Evolutionary conservation across 2,113 vertebrate species (phyloP).

Genomic region (Plestiodon gilberti): DNA sequence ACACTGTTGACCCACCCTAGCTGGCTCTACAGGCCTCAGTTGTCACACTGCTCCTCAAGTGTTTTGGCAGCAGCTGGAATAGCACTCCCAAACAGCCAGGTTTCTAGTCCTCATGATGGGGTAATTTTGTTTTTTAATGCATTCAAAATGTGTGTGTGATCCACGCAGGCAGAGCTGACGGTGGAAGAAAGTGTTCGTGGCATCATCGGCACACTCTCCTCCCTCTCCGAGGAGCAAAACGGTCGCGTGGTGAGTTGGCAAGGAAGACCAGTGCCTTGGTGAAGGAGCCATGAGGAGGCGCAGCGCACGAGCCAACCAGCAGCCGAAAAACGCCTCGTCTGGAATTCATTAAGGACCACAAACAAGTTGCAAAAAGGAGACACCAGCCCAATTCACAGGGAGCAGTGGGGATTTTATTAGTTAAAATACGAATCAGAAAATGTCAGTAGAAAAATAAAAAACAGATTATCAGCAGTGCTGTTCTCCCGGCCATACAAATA

Average conservation of each 20-base stretch:
- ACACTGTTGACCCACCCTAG: no score
- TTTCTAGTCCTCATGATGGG: background rate
- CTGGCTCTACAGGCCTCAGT: no score
- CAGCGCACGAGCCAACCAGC: no score
- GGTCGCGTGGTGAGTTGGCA: background rate
- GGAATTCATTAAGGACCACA: background rate
- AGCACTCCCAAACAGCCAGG: background rate
- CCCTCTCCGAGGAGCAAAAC: background rate
- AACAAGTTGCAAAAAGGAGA: background rate
- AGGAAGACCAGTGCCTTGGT: background rate
- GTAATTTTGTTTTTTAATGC: background rate
- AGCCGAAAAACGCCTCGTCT: background rate
- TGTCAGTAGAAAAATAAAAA: conserved; percentile 40
- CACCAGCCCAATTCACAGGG: background rate
- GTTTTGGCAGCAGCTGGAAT: background rate
- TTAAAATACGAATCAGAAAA: conserved; percentile 18
- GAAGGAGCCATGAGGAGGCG: background rate
- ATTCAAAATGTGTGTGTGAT: background rate
- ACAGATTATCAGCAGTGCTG: background rate
- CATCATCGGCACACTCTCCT: background rate
- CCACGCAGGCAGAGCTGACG: background rate
- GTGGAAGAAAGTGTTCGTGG: background rate
- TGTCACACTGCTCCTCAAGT: background rate
- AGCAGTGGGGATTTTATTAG: conserved; percentile 29
- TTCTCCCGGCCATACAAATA: background rate